Base-by-base conservation (phyloP, 2,888 invertebrate species). In the Dryococelus australis region DNA sequence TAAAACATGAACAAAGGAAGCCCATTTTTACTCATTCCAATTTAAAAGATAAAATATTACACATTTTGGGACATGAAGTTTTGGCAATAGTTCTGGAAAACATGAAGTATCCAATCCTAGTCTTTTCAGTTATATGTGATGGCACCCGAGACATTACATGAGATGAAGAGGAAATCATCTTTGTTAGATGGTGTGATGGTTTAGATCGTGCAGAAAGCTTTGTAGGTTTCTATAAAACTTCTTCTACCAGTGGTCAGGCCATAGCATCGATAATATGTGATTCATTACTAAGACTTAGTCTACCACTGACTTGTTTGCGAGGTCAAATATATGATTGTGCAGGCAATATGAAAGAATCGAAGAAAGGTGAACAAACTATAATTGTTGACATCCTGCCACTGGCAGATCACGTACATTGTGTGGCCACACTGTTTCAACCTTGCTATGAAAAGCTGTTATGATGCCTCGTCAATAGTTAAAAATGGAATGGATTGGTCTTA, bases 391-490 rank as follows among this genome's bases (percentile, higher is more conserved):
- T 53, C 27, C 85, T 78, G 65, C 65, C 78, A 0, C 85, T 87
- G 65, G 87, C 87, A n/a, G 85, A 78, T 10, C 87, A 86, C 86
- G 87, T 87, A 10, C 87, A 87, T 81, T 87, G 87, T 79, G 80
- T 35, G 78, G 65, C 79, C 79, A 43, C 87, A 87, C 79, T 65
- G 85, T 78, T 86, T 12, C 12, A 87, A 87, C 79, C 85, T 87
- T 51, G 85, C 43, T 43, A n/a, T 65, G 79, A 53, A 86, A 79
- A 85, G 86, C 43, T 28, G 53, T 28, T 65, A 78, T 26, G 85
- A 78, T 35, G 65, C 2, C 0, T 28, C 28, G 27, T 78, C 85
- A 26, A 78, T 87, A 53, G 26, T 87, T 13, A 43, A 85, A 65
- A 78, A 85, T 53, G 35, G 53, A 35, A 28, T 87, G 35, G 80